Evolutionary conservation across 1,140 invertebrate species (phyloP).

Genomic region (Nasonia vitripennis): DNA sequence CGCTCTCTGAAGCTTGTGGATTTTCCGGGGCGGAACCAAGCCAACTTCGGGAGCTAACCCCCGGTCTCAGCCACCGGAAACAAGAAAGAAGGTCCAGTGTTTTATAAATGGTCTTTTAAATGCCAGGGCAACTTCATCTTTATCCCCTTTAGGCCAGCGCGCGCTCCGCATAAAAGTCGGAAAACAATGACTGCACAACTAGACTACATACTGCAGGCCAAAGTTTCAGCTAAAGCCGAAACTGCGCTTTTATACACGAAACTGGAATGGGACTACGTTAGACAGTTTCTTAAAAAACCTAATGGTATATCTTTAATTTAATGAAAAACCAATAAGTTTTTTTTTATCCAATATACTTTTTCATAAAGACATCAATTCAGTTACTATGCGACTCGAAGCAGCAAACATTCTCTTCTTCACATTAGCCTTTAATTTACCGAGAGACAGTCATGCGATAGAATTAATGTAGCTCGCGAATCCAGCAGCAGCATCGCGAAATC

Average conservation of each 20-base stretch:
- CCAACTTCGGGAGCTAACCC: background rate
- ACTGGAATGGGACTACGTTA: background rate
- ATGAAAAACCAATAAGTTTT: too few species aligned
- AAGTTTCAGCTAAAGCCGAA: background rate
- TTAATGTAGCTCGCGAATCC: background rate
- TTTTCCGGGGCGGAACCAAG: background rate
- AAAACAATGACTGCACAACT: slow-evolving; percentile 1
- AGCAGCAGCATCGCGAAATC: background rate
- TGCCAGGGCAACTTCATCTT: background rate
- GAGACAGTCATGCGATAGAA: background rate
- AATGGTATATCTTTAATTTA: too few species aligned
- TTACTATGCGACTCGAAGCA: too few species aligned
- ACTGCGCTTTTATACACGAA: background rate
- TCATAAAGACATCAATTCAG: too few species aligned
- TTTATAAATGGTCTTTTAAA: slow-evolving; percentile 13
- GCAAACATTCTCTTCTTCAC: too few species aligned
- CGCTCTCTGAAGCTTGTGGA: too few species aligned
- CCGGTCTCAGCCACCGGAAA: background rate
- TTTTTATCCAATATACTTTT: too few species aligned
- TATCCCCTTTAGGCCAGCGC: background rate
- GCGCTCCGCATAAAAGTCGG: background rate
- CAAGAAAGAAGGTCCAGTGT: background rate
- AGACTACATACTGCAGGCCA: background rate
- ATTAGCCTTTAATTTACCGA: background rate
- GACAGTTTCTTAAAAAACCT: too few species aligned